Evolutionary conservation across 2,888 invertebrate species (phyloP).

Genomic region (Aspidapion aeneum): DNA sequence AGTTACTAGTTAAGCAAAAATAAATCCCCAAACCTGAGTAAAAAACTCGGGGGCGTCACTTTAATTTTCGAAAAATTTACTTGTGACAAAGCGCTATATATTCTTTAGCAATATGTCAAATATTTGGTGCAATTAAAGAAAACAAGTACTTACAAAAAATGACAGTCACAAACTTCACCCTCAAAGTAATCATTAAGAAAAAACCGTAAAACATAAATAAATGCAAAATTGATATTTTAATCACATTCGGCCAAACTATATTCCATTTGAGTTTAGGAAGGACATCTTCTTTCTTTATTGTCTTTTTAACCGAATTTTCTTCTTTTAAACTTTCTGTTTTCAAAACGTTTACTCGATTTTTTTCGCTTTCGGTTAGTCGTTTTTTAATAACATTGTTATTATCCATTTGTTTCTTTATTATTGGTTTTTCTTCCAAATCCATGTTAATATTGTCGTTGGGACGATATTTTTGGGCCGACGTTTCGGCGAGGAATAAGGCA

Average conservation of each 20-base stretch:
- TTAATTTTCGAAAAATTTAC: too few relatives aligned
- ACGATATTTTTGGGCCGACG: not conserved
- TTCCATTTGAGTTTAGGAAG: too few relatives aligned
- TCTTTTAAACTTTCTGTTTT: too few relatives aligned
- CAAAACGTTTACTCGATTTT: too few relatives aligned
- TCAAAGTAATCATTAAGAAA: not conserved
- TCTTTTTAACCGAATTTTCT: too few relatives aligned
- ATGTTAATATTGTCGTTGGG: not conserved
- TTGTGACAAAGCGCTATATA: too few relatives aligned
- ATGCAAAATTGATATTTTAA: not conserved
- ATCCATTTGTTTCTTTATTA: not conserved
- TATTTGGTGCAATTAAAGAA: too few relatives aligned
- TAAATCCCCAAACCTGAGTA: too few relatives aligned
- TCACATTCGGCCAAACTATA: not conserved
- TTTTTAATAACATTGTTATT: not conserved
- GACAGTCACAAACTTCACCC: not conserved
- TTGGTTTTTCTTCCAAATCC: not conserved
- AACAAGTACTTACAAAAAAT: not conserved
- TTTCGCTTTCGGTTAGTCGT: too few relatives aligned
- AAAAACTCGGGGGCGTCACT: too few relatives aligned
- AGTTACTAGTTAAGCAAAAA: too few relatives aligned
- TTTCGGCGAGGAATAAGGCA: not conserved
- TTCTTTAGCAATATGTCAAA: too few relatives aligned
- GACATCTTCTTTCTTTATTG: not conserved
- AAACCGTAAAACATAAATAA: not conserved